These are phyloP conservation scores for Arctocebus calabarensis DNA, from an alignment of 2,797 vertebrate genomes.

Conservation along the genomic window DNA sequence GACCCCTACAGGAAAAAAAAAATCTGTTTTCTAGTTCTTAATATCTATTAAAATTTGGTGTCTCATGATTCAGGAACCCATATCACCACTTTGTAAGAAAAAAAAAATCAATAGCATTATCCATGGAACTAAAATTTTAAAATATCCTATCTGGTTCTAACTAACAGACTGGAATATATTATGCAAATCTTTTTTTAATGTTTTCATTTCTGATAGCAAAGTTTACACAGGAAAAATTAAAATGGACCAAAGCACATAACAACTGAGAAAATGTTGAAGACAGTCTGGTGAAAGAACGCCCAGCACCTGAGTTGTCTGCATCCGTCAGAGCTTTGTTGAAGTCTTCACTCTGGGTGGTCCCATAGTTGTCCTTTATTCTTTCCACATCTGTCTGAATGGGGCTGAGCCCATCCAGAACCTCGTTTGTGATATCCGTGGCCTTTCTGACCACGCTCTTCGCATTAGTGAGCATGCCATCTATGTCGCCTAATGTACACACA, in stretches of 20 bases:
- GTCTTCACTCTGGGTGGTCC: constrained; percentile 85
- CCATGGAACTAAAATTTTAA: background rate
- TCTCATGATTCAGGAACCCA: background rate
- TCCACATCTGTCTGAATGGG: constrained; percentile 91
- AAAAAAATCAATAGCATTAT: background rate
- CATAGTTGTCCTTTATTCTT: constrained; percentile 87
- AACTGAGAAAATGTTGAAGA: background rate
- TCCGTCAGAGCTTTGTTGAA: constrained; percentile 90
- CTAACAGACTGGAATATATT: constrained; percentile 13
- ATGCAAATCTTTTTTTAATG: background rate
- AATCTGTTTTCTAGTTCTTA: constrained; percentile 44
- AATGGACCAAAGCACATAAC: background rate
- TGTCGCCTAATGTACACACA: constrained; percentile 89
- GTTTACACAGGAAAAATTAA: background rate
- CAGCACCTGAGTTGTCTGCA: constrained; percentile 91
- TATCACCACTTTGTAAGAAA: background rate
- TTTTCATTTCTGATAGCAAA: constrained; percentile 35
- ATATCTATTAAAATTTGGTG: constrained; percentile 9
- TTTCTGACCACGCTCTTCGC: constrained; percentile 89
- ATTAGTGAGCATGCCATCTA: constrained; percentile 86
- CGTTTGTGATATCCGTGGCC: constrained; percentile 87
- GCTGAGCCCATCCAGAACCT: constrained; percentile 89
- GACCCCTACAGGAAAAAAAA: background rate
- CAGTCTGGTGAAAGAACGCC: background rate
- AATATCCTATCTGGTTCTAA: background rate